Percentiles rank a stretch among this genome's conserved stretches.
These are phyloP conservation scores for Rhorus exstirpatorius DNA, from an alignment of 2,888 invertebrate species.

Conservation along the genomic window DNA sequence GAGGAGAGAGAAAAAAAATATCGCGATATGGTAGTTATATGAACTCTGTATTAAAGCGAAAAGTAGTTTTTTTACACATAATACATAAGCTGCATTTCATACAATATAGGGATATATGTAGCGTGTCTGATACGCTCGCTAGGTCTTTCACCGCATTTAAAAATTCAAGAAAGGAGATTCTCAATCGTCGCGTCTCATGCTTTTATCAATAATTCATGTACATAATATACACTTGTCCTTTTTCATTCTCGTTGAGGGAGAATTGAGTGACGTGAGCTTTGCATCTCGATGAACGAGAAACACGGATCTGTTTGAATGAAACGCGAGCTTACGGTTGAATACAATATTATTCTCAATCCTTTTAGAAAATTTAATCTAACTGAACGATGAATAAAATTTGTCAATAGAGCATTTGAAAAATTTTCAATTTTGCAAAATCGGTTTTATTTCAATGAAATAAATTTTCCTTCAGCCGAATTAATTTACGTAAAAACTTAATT, in stretches of 20 bases:
- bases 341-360: neutral
- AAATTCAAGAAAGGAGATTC: neutral
- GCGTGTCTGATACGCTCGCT: slow-evolving; percentile 1
- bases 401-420: too few relatives aligned
- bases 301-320: neutral
- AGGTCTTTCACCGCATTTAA: slow-evolving; percentile 7
- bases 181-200: neutral
- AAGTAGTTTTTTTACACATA: slow-evolving; percentile 56
- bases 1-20: slow-evolving; percentile 22
- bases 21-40: slow-evolving; percentile 45
- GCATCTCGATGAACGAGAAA: neutral
- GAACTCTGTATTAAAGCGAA: slow-evolving; percentile 58
- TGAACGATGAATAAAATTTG: neutral
- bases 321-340: neutral
- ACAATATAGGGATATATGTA: neutral
- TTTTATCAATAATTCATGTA: slow-evolving; percentile 21
- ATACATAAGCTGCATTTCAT: slow-evolving; percentile 5
- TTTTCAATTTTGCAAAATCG: too few relatives aligned
- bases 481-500: too few relatives aligned
- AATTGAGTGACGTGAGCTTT: slow-evolving; percentile 16
- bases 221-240: neutral
- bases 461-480: too few relatives aligned
- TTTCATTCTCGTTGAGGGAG: neutral
- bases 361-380: neutral
- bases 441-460: too few relatives aligned